phyloP scores from a whole-genome alignment of 2,113 vertebrate genomes.

The Panurus biarmicus region DNA sequence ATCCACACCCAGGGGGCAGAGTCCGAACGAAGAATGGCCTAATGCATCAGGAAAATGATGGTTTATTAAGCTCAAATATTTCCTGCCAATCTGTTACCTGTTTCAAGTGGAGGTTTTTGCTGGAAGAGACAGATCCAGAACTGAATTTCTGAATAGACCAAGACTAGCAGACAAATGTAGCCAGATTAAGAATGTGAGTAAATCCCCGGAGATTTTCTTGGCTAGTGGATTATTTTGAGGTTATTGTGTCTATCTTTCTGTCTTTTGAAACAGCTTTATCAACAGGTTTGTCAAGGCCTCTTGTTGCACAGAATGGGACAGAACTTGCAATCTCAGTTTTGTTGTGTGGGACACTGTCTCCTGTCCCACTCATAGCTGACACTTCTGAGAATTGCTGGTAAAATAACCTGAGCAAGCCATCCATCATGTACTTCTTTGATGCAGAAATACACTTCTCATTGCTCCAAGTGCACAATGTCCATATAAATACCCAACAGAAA shows the following conservation, averaged over 20 bases:
- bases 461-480: neutral
- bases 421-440: neutral
- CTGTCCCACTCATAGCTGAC: neutral
- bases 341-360: neutral
- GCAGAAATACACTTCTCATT: neutral
- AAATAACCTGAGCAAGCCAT: neutral
- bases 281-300: neutral
- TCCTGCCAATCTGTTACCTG: neutral
- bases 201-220: neutral
- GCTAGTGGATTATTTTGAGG: neutral
- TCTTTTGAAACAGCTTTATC: neutral
- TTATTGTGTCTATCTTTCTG: neutral
- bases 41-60: neutral
- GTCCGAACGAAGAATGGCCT: neutral
- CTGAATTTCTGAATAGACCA: neutral
- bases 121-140: neutral
- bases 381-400: neutral
- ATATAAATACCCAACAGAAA: neutral
- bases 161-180: neutral
- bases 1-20: neutral
- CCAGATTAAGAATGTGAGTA: neutral
- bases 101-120: neutral
- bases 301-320: neutral
- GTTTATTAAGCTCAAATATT: neutral
- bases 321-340: neutral